phyloP scores from a whole-genome alignment of 2,113 vertebrate genomes.

The Upupa epops region DNA sequence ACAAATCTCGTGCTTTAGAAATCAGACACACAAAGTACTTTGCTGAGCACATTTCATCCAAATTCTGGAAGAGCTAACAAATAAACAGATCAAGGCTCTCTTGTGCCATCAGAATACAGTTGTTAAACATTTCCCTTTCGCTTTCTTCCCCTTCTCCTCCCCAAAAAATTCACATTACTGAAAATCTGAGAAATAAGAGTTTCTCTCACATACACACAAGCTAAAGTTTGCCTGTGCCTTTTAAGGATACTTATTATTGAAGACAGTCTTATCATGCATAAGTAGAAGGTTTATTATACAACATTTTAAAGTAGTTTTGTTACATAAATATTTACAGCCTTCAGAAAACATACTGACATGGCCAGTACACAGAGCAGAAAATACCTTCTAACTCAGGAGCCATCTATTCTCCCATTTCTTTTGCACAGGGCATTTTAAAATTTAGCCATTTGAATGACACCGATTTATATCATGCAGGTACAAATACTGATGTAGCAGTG shows the following conservation, averaged over 20 bases:
- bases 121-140: not conserved
- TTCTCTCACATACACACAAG: not conserved
- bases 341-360: not conserved
- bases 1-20: not conserved
- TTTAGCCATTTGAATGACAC: not conserved
- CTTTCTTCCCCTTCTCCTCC: accelerated
- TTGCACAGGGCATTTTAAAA: not conserved
- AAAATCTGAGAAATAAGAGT: not conserved
- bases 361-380: not conserved
- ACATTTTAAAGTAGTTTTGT: not conserved
- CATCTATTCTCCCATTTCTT: not conserved
- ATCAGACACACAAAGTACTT: not conserved
- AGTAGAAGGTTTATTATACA: not conserved
- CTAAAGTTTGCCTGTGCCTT: not conserved
- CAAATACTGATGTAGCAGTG: not conserved
- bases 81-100: not conserved
- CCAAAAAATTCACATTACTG: not conserved
- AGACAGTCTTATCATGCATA: not conserved
- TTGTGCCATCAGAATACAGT: not conserved
- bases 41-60: not conserved
- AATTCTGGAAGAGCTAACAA: not conserved
- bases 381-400: not conserved
- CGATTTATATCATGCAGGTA: not conserved
- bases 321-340: not conserved
- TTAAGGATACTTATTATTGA: not conserved